Conservation (phyloP, 2,888 invertebrate genomes). For the Emmelina monodactyla region DNA sequence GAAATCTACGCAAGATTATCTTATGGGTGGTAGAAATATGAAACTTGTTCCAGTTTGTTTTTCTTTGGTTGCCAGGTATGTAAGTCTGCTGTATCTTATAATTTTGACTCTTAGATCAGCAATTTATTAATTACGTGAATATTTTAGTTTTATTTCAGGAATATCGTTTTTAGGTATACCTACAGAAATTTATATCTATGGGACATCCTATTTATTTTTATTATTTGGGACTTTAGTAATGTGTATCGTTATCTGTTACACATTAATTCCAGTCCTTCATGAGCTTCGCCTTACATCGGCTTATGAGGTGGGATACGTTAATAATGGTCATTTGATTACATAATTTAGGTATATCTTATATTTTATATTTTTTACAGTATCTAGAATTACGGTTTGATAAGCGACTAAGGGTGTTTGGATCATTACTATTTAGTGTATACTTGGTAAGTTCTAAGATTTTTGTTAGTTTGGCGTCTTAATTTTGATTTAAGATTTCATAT, state of each 20-base stretch:
- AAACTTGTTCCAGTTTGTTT: conserved; percentile 78
- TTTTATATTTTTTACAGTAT: not conserved
- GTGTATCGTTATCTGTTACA: conserved; percentile 66
- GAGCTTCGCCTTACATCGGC: conserved; percentile 76
- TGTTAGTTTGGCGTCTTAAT: conserved; percentile 2
- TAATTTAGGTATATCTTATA: too few species aligned
- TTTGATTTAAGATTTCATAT: conserved; percentile 1
- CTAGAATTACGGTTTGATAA: not conserved
- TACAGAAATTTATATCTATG: conserved; percentile 80
- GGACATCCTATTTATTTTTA: conserved; percentile 74
- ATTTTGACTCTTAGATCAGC: too few species aligned
- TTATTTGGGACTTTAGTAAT: conserved; percentile 67
- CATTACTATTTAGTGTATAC: not conserved
- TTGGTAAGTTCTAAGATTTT: not conserved
- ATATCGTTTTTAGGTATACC: conserved; percentile 81
- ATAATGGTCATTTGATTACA: too few species aligned
- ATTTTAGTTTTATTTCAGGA: conserved; percentile 78
- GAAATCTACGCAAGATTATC: conserved; percentile 71
- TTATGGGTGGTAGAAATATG: conserved; percentile 85
- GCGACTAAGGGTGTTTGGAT: not conserved
- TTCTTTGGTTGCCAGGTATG: conserved; percentile 81
- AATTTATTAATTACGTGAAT: conserved; percentile 4
- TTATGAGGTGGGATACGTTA: conserved; percentile 79
- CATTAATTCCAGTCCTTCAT: conserved; percentile 76
- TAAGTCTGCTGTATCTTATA: too few species aligned